Conservation (phyloP, 2,113 vertebrate genomes). For the Plecotus auritus region DNA sequence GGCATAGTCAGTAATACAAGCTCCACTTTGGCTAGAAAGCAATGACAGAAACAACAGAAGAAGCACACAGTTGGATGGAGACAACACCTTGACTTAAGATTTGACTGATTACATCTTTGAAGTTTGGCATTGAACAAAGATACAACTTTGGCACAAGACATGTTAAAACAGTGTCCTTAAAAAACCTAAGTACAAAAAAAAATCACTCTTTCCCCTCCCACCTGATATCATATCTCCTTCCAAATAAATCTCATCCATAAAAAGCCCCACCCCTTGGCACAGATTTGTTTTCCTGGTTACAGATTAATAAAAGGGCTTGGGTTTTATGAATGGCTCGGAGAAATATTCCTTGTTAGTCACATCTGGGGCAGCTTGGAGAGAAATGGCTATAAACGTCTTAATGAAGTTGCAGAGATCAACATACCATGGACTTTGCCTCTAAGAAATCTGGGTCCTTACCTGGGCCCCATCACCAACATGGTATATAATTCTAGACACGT, state of each 20-base stretch:
- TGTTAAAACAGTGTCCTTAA: neutral
- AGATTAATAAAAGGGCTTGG: neutral
- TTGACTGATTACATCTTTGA: conserved; percentile 1
- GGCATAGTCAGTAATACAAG: neutral
- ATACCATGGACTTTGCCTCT: neutral
- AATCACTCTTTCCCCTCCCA: neutral
- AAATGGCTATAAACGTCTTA: neutral
- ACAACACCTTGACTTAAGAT: neutral
- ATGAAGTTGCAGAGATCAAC: neutral
- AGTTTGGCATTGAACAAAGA: conserved; percentile 21
- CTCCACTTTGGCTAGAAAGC: conserved; percentile 70
- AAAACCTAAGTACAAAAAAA: conserved; percentile 14
- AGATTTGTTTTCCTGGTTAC: neutral
- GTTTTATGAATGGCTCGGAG: neutral
- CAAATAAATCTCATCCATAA: neutral
- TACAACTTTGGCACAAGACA: conserved; percentile 45
- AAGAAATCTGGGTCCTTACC: neutral
- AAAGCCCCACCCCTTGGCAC: neutral
- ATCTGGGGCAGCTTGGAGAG: neutral
- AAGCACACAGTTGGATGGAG: neutral
- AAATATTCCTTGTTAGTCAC: neutral
- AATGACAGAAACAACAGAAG: conserved; percentile 26
- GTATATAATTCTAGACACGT: neutral
- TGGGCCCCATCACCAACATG: neutral
- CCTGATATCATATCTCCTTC: neutral